A percentile compares a stretch with the other conserved stretches of the same genome.
Evolutionary conservation across 2,888 invertebrate species (phyloP).

Genomic region (Drosophila macrospina): DNA sequence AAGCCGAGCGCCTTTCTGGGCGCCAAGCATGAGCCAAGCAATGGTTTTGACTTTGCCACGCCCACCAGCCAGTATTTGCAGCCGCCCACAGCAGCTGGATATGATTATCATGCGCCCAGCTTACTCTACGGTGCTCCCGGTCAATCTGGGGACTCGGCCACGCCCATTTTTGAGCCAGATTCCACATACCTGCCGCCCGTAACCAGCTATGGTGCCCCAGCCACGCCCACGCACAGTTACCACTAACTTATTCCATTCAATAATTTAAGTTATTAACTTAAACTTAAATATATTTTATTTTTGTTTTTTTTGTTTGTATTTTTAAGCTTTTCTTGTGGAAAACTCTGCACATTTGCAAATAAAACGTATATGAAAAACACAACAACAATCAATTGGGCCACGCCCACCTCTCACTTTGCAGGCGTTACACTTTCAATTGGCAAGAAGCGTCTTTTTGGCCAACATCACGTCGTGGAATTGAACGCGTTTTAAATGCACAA

Average conservation of each 20-base stretch:
- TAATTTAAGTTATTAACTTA: slow-evolving; percentile 4
- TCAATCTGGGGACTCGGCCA: slow-evolving; percentile 60
- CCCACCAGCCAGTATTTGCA: slow-evolving; percentile 64
- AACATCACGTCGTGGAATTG: slow-evolving; percentile 23
- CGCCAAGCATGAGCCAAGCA: slow-evolving; percentile 76
- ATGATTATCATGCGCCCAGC: slow-evolving; percentile 68
- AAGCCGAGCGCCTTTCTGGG: slow-evolving; percentile 84
- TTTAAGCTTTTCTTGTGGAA: slow-evolving; percentile 6
- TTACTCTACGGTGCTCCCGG: slow-evolving; percentile 64
- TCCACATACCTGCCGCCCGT: slow-evolving; percentile 67
- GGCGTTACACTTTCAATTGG: slow-evolving; percentile 26
- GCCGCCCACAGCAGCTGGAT: slow-evolving; percentile 62
- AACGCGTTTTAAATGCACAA: slow-evolving; percentile 38
- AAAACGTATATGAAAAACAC: slow-evolving; percentile 7
- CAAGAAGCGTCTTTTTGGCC: slow-evolving; percentile 5
- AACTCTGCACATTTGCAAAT: not conserved
- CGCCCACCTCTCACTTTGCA: slow-evolving; percentile 27
- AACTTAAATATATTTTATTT: not conserved
- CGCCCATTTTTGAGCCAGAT: slow-evolving; percentile 71
- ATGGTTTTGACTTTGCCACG: slow-evolving; percentile 53
- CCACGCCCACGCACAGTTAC: slow-evolving; percentile 60
- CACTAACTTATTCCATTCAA: slow-evolving; percentile 49
- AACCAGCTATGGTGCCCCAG: slow-evolving; percentile 56
- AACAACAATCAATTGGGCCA: slow-evolving; percentile 13
- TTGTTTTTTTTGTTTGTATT: slow-evolving; percentile 12